Percentiles rank a stretch among this genome's conserved stretches.
Conservation (phyloP, 2,797 vertebrate species). For the Rhynchonycteris naso region DNA sequence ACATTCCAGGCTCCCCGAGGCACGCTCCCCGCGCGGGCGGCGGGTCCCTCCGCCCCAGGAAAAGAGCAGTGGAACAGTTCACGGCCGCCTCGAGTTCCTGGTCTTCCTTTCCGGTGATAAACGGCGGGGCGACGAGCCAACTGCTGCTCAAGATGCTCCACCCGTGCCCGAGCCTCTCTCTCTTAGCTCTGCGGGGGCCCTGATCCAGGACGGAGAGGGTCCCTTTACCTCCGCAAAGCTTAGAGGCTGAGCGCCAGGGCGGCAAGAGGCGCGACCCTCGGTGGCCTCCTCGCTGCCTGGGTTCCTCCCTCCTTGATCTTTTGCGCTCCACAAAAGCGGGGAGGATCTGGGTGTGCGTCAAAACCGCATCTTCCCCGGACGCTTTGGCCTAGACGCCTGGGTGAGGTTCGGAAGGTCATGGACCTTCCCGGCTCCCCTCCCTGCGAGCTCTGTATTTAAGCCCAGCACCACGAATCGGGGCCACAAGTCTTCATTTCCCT, state of each 20-base stretch:
- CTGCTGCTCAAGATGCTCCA: conserved; percentile 62
- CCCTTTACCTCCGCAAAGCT: neutral
- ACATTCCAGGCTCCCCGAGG: neutral
- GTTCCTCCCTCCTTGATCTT: neutral
- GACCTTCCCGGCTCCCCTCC: neutral
- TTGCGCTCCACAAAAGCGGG: neutral
- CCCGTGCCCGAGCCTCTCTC: conserved; percentile 48
- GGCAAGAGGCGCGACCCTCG: neutral
- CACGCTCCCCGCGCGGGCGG: conserved; percentile 6
- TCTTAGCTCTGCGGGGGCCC: neutral
- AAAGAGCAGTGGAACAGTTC: conserved; percentile 76
- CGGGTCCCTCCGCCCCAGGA: conserved; percentile 65
- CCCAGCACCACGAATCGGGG: neutral
- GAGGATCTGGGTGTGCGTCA: conserved; percentile 11
- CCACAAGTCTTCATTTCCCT: neutral
- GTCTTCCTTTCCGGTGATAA: conserved; percentile 80
- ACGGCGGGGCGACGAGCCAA: conserved; percentile 69
- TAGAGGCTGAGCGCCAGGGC: neutral
- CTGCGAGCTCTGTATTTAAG: neutral
- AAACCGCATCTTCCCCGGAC: conserved; percentile 20
- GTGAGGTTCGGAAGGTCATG: conserved; percentile 21
- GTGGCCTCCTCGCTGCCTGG: neutral
- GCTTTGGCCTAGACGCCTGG: neutral
- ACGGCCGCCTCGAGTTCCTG: conserved; percentile 69
- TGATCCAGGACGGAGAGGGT: neutral